Percentiles rank a stretch among this genome's conserved stretches.
phyloP scores from a whole-genome alignment of 1,140 invertebrate genomes.

The Magallana ariakensis region DNA sequence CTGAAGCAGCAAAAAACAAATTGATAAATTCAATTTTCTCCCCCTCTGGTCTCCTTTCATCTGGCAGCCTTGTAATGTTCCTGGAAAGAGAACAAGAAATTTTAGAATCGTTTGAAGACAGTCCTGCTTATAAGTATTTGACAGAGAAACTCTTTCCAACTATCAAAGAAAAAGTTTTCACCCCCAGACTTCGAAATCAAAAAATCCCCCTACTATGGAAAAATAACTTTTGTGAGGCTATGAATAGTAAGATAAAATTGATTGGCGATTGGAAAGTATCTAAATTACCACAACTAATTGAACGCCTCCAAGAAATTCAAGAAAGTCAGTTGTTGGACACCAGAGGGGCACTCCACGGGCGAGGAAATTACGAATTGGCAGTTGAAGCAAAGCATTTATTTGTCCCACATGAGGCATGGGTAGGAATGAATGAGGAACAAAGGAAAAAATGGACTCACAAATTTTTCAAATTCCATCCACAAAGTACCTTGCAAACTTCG shows the following conservation, averaged over 20 bases:
- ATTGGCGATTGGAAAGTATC: slow-evolving; percentile 32
- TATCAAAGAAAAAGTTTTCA: slow-evolving; percentile 31
- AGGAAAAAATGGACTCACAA: background rate
- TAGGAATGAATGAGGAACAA: slow-evolving; percentile 28
- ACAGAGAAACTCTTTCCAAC: slow-evolving; percentile 28
- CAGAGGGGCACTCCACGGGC: slow-evolving; percentile 41
- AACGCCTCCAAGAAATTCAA: slow-evolving; percentile 7
- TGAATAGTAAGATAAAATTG: slow-evolving; percentile 39
- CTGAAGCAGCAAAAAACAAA: slow-evolving; percentile 31
- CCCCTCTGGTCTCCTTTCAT: background rate
- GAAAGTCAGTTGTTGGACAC: background rate
- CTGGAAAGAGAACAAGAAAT: slow-evolving; percentile 48
- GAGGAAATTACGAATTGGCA: slow-evolving; percentile 39
- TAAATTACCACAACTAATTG: slow-evolving; percentile 36
- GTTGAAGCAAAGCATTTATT: slow-evolving; percentile 8
- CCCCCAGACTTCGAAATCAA: background rate
- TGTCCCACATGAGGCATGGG: slow-evolving; percentile 14
- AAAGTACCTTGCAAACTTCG: background rate
- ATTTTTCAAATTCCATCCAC: slow-evolving; percentile 31
- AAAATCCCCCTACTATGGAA: slow-evolving; percentile 27
- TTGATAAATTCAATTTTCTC: slow-evolving; percentile 23
- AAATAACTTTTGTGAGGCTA: slow-evolving; percentile 40
- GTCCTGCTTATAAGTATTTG: slow-evolving; percentile 12
- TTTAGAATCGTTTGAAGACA: slow-evolving; percentile 34
- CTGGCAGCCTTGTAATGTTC: slow-evolving; percentile 9